Percentiles rank a stretch among this genome's conserved stretches.
Evolutionary conservation across 2,888 invertebrate species (phyloP).

Genomic region (Drosophila prolongata): DNA sequence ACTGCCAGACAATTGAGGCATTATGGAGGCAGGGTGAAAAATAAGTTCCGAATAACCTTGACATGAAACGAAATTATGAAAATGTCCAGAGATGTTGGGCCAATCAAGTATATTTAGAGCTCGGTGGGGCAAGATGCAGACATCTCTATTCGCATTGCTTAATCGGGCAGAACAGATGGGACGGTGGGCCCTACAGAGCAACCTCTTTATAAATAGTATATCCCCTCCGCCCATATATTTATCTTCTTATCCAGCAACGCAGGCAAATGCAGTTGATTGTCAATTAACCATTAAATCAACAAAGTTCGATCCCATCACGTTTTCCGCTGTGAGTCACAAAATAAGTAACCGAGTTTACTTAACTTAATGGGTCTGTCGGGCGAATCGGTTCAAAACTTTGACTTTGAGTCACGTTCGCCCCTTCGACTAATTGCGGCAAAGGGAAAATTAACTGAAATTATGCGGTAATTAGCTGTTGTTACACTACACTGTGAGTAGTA

Average conservation of each 20-base stretch:
- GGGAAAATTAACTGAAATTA: slow-evolving; percentile 55
- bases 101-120: slow-evolving; percentile 9
- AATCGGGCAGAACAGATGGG: slow-evolving; percentile 18
- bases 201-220: not conserved
- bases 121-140: slow-evolving; percentile 24
- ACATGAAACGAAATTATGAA: slow-evolving; percentile 32
- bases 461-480: slow-evolving; percentile 37
- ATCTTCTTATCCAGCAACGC: slow-evolving; percentile 6
- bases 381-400: slow-evolving; percentile 36
- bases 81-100: slow-evolving; percentile 33
- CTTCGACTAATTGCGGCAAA: slow-evolving; percentile 21
- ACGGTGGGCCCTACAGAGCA: not conserved
- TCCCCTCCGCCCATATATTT: not conserved
- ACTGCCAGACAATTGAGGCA: slow-evolving; percentile 22
- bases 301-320: slow-evolving; percentile 32
- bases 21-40: slow-evolving; percentile 19
- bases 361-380: not conserved
- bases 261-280: slow-evolving; percentile 35
- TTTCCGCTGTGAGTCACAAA: slow-evolving; percentile 27
- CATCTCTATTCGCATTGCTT: slow-evolving; percentile 13
- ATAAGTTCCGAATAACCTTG: slow-evolving; percentile 28
- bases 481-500: slow-evolving; percentile 17
- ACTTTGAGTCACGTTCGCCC: slow-evolving; percentile 44
- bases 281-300: slow-evolving; percentile 42
- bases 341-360: slow-evolving; percentile 7